A percentile compares a stretch with the other conserved stretches of the same genome.
Conservation (phyloP, 2,113 vertebrate genomes). For the Engraulis encrasicolus region DNA sequence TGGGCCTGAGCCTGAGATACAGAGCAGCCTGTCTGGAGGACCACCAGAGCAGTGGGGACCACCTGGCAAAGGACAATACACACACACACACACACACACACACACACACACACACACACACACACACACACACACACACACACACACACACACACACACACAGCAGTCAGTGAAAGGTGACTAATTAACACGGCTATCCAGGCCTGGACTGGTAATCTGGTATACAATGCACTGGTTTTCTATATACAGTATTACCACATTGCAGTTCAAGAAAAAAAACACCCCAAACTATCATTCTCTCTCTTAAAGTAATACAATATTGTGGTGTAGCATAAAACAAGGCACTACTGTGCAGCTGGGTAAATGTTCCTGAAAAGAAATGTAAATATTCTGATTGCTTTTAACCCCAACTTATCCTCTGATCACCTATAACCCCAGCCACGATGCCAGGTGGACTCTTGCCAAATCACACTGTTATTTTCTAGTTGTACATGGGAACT, state of each 20-base stretch:
- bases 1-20: slow-evolving; percentile 63
- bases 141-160: neutral
- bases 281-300: neutral
- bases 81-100: too few relatives aligned
- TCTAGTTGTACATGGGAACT: neutral
- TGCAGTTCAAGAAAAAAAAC: neutral
- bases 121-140: too few relatives aligned
- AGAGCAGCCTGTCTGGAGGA: slow-evolving; percentile 66
- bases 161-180: neutral
- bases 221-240: neutral
- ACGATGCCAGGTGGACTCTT: neutral
- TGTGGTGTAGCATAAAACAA: neutral
- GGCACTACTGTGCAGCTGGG: neutral
- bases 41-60: slow-evolving; percentile 74
- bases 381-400: neutral
- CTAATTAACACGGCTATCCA: neutral
- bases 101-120: too few relatives aligned
- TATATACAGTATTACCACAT: neutral
- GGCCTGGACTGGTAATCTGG: neutral
- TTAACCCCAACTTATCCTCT: too few relatives aligned
- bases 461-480: neutral
- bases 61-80: slow-evolving; percentile 59
- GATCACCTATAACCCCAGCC: neutral
- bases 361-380: neutral
- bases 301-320: neutral